Percentiles rank a stretch among this genome's conserved stretches.
These are phyloP conservation scores for Platycercus adscitus DNA, from an alignment of 2,113 vertebrate genomes.

Conservation along the genomic window DNA sequence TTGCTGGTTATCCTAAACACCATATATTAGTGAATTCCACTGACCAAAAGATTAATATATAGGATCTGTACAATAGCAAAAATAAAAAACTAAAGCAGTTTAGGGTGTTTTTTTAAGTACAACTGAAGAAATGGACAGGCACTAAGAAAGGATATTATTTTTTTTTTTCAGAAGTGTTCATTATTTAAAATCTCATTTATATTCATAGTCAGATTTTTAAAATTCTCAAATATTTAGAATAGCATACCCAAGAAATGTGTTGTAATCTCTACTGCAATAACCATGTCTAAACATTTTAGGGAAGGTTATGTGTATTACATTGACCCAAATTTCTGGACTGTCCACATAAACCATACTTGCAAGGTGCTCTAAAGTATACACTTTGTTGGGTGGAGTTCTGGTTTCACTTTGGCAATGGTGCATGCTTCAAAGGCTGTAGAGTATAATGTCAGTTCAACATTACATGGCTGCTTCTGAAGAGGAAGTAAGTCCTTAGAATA, in stretches of 20 bases:
- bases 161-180: neutral
- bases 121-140: neutral
- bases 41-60: neutral
- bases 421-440: neutral
- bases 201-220: neutral
- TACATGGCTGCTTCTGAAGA: conserved; percentile 4
- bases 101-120: neutral
- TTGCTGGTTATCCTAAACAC: neutral
- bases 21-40: neutral
- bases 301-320: neutral
- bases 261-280: neutral
- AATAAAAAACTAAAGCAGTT: neutral
- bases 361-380: neutral
- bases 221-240: neutral
- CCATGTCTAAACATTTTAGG: neutral
- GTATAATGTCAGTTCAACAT: neutral
- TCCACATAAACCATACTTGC: neutral
- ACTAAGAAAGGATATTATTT: neutral
- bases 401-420: neutral
- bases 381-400: neutral
- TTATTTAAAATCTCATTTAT: neutral
- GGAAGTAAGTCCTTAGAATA: conserved; percentile 18
- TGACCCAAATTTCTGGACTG: neutral
- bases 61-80: neutral
- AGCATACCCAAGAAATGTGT: neutral